Evolutionary conservation across 2,797 vertebrate species (phyloP), one percentile per base, ranked within the genome.

Genomic region (Heteromormyrus szaboi): DNA sequence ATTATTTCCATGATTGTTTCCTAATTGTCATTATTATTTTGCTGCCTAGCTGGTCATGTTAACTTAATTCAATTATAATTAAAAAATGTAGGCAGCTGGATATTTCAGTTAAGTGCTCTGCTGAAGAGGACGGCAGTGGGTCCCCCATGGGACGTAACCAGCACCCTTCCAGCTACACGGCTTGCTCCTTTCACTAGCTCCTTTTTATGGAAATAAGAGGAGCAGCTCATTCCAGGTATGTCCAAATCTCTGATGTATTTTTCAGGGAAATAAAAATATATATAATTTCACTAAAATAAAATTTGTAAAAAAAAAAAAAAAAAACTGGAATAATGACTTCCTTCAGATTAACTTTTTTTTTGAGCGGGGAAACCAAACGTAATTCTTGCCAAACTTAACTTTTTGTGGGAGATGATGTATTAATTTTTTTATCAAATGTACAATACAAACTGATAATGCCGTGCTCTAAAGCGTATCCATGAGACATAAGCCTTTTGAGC

Each of bases 401-500:
- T 9, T 37, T 81, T 81, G 19, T n/a, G 41, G 41, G 76, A 81
- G 76, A 81, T 81, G 17, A 46, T 46, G 37, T n/a, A 9, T 81
- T 46, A 1, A 46, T 81, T 81, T n/a, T 81, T 19, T 81, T n/a
- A 81, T 81, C 17, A 46, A 8, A 46, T 81, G 37, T 79, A 46
- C 88, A 88, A 88, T 91, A 96, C 94, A 93, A 94, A 90, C 91
- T 92, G 93, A 94, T 95, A 96, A 96, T 95, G 95, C 93, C 91
- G 91, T 94, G 94, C 92, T 95, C 95, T 95, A 94, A 92, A 90
- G 93, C 94, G 91, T 93, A 95, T 95, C 95, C 89, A 33, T 93
- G 90, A 90, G 92, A 94, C 91, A 93, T 72, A 92, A 96, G 95
- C 94, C 94, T 94, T 92, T 94, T 94, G 94, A 94, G 96, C 94